Conservation (phyloP, 2,797 vertebrate species). For the Passerculus sandwichensis region DNA sequence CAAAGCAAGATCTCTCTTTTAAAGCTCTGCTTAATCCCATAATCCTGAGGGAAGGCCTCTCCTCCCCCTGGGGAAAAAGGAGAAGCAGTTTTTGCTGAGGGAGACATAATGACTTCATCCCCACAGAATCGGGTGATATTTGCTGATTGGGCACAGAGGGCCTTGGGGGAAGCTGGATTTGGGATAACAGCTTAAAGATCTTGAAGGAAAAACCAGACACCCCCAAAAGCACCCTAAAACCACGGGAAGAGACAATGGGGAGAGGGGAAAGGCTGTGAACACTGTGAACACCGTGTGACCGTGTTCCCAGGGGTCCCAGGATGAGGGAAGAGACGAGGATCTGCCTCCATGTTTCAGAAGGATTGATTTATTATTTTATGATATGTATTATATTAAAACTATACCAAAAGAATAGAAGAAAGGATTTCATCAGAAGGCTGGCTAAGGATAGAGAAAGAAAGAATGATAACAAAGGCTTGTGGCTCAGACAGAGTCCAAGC, state of each 20-base stretch:
- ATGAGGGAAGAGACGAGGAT: too few relatives aligned
- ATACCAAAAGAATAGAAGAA: too few relatives aligned
- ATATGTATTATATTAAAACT: too few relatives aligned
- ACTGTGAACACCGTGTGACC: too few relatives aligned
- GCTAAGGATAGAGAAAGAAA: too few relatives aligned
- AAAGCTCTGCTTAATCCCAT: constrained; percentile 36
- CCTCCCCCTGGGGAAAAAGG: not conserved
- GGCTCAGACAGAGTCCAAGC: too few relatives aligned
- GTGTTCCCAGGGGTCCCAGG: too few relatives aligned
- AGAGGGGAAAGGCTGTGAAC: too few relatives aligned
- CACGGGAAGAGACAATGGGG: not conserved
- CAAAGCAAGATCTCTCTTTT: constrained; percentile 40
- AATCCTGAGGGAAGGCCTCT: constrained; percentile 46
- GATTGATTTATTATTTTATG: too few relatives aligned
- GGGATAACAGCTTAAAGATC: not conserved
- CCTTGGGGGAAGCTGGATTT: not conserved
- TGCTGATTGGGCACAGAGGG: not conserved
- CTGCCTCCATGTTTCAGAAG: too few relatives aligned
- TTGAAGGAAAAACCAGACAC: not conserved
- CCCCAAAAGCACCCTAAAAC: not conserved
- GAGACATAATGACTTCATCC: constrained; percentile 15
- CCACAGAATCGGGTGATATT: not conserved
- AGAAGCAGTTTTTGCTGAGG: constrained; percentile 15
- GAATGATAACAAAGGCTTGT: too few relatives aligned
- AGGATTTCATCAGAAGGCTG: too few relatives aligned